Conservation (phyloP, 1,140 invertebrate genomes). For the Drosophila chauvacae region DNA sequence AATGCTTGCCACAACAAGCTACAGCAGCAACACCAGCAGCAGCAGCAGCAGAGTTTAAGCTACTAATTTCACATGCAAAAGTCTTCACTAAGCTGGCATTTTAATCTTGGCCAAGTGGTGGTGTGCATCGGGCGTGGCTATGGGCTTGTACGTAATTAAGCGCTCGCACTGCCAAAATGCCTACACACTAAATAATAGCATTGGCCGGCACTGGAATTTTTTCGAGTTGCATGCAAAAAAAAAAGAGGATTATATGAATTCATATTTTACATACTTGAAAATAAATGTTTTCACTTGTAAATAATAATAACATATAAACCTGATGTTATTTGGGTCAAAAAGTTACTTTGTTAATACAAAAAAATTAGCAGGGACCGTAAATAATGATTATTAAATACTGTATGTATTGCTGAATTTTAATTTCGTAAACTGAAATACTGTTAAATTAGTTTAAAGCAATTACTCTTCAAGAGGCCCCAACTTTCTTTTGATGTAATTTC, state of each 20-base stretch:
- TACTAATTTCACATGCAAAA: constrained; percentile 83
- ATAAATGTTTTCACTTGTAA: background rate
- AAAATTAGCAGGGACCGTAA: too few relatives aligned
- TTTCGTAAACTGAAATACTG: background rate
- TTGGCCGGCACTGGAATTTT: constrained; percentile 1
- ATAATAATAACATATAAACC: too few relatives aligned
- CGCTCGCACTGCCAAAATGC: constrained; percentile 68
- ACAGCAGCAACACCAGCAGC: constrained; percentile 14
- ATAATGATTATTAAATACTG: too few relatives aligned
- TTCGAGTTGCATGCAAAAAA: background rate
- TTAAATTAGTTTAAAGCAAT: background rate
- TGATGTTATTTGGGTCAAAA: too few relatives aligned
- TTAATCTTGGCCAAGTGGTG: constrained; percentile 76
- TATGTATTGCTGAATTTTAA: background rate
- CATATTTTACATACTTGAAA: background rate
- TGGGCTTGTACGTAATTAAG: constrained; percentile 77
- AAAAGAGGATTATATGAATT: background rate
- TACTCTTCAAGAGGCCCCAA: background rate
- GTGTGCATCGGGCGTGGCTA: constrained; percentile 46
- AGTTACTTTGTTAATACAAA: too few relatives aligned
- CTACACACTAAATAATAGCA: constrained; percentile 77
- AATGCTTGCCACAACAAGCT: constrained; percentile 76
- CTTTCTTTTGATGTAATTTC: constrained; percentile 6
- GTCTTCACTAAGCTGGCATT: constrained; percentile 79
- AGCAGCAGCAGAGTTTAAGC: constrained; percentile 63